These are phyloP conservation scores for Pseudococcus viburni DNA, from an alignment of 2,888 invertebrate genomes.

Conservation along the genomic window DNA sequence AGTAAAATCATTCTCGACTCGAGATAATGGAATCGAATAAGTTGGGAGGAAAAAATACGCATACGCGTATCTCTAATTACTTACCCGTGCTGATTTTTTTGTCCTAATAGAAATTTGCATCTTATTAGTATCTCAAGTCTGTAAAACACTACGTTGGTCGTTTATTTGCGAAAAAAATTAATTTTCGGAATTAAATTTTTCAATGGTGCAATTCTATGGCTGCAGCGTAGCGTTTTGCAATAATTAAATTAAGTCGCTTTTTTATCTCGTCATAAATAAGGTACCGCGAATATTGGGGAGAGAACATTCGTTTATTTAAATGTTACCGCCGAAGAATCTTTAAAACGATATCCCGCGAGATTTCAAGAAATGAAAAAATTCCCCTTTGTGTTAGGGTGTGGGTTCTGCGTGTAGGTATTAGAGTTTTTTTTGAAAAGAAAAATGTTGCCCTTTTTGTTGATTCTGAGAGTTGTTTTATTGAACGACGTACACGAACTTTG, in stretches of 20 bases:
- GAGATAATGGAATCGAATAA: background rate
- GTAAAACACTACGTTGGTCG: background rate
- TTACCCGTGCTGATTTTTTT: background rate
- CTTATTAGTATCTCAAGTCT: background rate
- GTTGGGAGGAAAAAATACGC: background rate
- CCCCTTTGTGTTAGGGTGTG: background rate
- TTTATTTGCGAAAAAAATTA: slow-evolving; percentile 30
- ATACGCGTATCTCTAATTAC: slow-evolving; percentile 4
- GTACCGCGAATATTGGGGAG: slow-evolving; percentile 29
- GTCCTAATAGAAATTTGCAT: background rate
- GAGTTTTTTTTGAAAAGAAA: background rate
- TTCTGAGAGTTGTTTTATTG: too few species aligned
- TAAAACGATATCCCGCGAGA: slow-evolving; percentile 41
- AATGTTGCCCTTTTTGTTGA: background rate
- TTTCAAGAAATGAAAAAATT: background rate
- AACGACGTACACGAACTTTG: too few species aligned
- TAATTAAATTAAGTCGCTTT: slow-evolving; percentile 44
- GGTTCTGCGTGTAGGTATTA: background rate
- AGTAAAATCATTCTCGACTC: background rate
- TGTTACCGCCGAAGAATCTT: slow-evolving; percentile 22
- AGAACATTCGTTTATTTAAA: slow-evolving; percentile 28
- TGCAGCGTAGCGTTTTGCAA: slow-evolving; percentile 10
- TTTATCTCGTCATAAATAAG: slow-evolving; percentile 43
- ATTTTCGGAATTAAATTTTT: slow-evolving; percentile 31
- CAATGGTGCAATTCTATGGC: background rate